A percentile compares a stretch with the other conserved stretches of the same genome.
These are phyloP conservation scores for Helicorthomorpha holstii DNA, from an alignment of 1,140 invertebrate species.

Conservation along the genomic window DNA sequence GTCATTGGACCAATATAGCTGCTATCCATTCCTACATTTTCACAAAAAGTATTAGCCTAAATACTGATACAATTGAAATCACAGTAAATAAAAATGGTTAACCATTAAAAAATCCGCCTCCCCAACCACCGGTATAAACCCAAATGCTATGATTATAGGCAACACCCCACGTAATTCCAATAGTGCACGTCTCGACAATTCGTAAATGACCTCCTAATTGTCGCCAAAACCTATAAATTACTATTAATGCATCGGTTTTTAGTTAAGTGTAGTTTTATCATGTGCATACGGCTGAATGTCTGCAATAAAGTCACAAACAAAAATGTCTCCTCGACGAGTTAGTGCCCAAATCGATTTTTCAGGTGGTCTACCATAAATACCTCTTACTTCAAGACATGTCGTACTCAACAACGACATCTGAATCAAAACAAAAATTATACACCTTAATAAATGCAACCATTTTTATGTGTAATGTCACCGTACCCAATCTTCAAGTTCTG, in stretches of 20 bases:
- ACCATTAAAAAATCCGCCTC: conserved; percentile 57
- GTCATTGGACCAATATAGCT: conserved; percentile 56
- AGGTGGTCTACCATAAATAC: conserved; percentile 43
- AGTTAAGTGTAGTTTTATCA: too few relatives aligned
- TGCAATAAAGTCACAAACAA: conserved; percentile 42
- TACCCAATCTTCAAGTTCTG: conserved; percentile 73
- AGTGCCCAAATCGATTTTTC: conserved; percentile 56
- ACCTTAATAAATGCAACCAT: not conserved
- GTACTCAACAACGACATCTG: conserved; percentile 16
- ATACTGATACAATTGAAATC: too few relatives aligned
- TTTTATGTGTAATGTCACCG: not conserved
- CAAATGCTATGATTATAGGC: conserved; percentile 66
- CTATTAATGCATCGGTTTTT: too few relatives aligned
- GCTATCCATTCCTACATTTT: conserved; percentile 43
- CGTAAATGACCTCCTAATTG: conserved; percentile 47
- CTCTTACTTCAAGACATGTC: conserved; percentile 46
- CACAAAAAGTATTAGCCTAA: conserved; percentile 21
- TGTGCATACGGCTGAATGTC: not conserved
- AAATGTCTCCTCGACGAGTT: conserved; percentile 58
- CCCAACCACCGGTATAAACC: conserved; percentile 73
- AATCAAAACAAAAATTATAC: conserved; percentile 2
- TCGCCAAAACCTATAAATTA: conserved; percentile 12
- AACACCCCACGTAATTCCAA: conserved; percentile 71
- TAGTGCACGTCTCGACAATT: conserved; percentile 51
- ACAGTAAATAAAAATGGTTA: conserved; percentile 8